These are phyloP conservation scores for Cataglyphis altisquamis DNA, from an alignment of 2,888 invertebrate genomes.

Conservation along the genomic window DNA sequence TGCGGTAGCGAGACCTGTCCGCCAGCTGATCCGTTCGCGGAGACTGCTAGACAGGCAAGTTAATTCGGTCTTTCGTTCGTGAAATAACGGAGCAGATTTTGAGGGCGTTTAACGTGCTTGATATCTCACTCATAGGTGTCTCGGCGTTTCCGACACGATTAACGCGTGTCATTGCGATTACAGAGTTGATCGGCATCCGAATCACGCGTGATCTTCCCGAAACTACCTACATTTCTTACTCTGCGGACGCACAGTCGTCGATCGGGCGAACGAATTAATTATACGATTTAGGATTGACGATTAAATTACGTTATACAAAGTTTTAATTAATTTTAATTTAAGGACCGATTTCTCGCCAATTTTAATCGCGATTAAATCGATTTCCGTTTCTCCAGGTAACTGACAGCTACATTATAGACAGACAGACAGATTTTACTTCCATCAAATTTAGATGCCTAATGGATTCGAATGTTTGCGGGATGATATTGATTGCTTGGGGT, in stretches of 20 bases:
- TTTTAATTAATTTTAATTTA: no score
- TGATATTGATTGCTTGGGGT: slow-evolving; percentile 17
- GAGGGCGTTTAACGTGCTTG: background rate
- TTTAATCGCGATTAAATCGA: background rate
- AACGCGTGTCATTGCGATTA: slow-evolving; percentile 12
- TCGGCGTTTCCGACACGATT: background rate
- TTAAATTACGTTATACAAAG: no score
- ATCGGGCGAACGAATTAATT: no score
- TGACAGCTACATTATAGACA: background rate
- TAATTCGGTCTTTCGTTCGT: slow-evolving; percentile 1
- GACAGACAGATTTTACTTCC: background rate
- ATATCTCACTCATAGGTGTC: background rate
- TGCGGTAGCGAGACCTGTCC: slow-evolving; percentile 23
- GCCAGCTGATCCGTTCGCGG: background rate
- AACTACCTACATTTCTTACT: background rate
- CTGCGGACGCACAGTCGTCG: no score
- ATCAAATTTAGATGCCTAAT: background rate
- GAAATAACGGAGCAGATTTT: background rate
- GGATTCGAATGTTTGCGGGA: background rate
- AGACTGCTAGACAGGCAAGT: background rate
- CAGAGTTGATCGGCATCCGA: background rate
- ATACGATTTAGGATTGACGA: background rate
- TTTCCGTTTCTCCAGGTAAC: background rate
- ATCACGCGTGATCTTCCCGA: background rate
- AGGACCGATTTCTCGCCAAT: no score